Conservation (phyloP, 2,888 invertebrate species). For the Furcula furcula region DNA sequence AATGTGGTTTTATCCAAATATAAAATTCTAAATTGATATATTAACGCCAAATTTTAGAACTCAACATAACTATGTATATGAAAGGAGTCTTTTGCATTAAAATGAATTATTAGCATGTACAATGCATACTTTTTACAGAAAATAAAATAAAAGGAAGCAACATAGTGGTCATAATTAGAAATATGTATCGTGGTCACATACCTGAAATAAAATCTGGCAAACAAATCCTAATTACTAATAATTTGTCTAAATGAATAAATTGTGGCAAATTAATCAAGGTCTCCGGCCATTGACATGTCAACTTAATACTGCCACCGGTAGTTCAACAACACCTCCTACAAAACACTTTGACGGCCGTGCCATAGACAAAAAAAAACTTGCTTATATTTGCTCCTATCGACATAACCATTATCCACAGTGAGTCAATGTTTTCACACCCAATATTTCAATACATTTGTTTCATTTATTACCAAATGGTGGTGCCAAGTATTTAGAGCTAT, state of each 20-base stretch:
- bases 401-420: conserved; percentile 29
- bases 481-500: conserved; percentile 5
- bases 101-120: too few species aligned
- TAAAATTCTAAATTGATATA: too few species aligned
- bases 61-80: too few species aligned
- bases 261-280: conserved; percentile 43
- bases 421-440: conserved; percentile 28
- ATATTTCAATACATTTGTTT: conserved; percentile 17
- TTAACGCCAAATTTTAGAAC: too few species aligned
- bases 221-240: background rate
- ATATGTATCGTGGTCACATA: too few species aligned
- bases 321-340: conserved; percentile 39
- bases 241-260: conserved; percentile 25
- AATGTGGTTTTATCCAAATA: too few species aligned
- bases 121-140: too few species aligned
- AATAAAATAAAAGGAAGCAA: too few species aligned
- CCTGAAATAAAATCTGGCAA: background rate
- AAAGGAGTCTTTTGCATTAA: too few species aligned
- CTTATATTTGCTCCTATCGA: conserved; percentile 20
- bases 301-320: conserved; percentile 30
- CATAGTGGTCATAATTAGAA: too few species aligned
- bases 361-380: conserved; percentile 19
- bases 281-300: conserved; percentile 46
- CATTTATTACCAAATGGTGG: conserved; percentile 12
- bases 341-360: conserved; percentile 17